Conservation (phyloP, 2,888 invertebrate genomes). For the Lycophotia porphyrea region DNA sequence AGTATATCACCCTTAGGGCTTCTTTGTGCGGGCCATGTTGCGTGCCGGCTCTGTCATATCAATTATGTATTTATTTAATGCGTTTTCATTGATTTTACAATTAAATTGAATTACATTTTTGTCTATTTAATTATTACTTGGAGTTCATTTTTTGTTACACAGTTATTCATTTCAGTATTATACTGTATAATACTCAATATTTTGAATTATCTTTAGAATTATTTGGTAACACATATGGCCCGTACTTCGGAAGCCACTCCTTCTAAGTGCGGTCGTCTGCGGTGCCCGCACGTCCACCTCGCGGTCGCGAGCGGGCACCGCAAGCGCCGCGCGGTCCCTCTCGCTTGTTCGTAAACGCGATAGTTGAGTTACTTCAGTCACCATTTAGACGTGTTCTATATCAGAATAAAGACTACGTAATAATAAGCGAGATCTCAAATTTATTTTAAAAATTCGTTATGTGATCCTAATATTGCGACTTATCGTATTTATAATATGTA, state of each 20-base stretch:
- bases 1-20: conserved; percentile 83
- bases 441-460: conserved; percentile 89
- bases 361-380: conserved; percentile 87
- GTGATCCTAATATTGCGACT: conserved; percentile 89
- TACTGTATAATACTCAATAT: conserved; percentile 33
- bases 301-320: conserved; percentile 44
- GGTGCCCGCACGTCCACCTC: conserved; percentile 30
- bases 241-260: conserved; percentile 73
- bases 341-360: conserved; percentile 87
- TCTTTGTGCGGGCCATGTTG: conserved; percentile 77
- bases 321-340: conserved; percentile 75
- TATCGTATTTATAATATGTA: conserved; percentile 85
- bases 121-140: conserved; percentile 1
- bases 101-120: conserved; percentile 1
- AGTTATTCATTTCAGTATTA: conserved; percentile 4
- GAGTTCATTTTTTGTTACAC: not conserved
- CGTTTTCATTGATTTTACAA: not conserved
- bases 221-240: conserved; percentile 73
- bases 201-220: conserved; percentile 53
- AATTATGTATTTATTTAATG: conserved; percentile 32
- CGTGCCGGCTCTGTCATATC: conserved; percentile 56
- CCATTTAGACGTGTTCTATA: conserved; percentile 89
- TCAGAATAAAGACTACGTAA: conserved; percentile 90
- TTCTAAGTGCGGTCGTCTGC: conserved; percentile 51
- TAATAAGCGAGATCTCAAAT: conserved; percentile 91